A percentile compares a stretch with the other conserved stretches of the same genome.
phyloP scores from a whole-genome alignment of 64 coral and sea anemone genomes.

The Cladopsammia gracilis region DNA sequence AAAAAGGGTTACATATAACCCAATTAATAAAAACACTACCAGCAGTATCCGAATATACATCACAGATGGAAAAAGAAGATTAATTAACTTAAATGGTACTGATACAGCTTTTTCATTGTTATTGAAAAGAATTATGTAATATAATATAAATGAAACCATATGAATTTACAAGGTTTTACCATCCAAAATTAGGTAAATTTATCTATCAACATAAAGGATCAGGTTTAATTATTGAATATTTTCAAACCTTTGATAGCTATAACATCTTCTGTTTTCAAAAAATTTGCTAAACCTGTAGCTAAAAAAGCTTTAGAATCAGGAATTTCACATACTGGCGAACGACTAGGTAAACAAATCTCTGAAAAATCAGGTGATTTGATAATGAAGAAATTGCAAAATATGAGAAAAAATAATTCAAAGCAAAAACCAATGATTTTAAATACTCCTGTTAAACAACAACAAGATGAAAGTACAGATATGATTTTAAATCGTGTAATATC shows the following conservation, averaged over 20 bases:
- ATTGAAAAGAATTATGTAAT: neutral
- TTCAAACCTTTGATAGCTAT: neutral
- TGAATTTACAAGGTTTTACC: neutral
- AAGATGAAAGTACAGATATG: neutral
- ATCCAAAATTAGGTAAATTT: neutral
- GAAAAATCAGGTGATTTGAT: constrained; percentile 3
- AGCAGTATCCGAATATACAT: too few relatives aligned
- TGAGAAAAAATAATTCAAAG: too few relatives aligned
- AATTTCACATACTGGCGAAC: neutral
- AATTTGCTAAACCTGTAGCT: neutral
- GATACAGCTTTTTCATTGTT: too few relatives aligned
- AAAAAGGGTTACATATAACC: too few relatives aligned
- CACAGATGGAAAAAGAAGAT: too few relatives aligned
- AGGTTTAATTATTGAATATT: neutral
- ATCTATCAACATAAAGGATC: neutral
- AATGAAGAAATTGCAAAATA: neutral
- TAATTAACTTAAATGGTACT: too few relatives aligned
- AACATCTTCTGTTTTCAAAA: neutral
- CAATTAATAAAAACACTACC: too few relatives aligned
- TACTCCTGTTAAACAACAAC: neutral
- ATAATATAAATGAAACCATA: neutral
- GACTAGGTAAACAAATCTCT: neutral
- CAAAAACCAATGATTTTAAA: neutral
- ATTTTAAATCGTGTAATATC: neutral
- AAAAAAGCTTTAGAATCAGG: neutral